Base-by-base conservation (phyloP, 2,797 vertebrate genomes). In the Miichthys miiuy region DNA sequence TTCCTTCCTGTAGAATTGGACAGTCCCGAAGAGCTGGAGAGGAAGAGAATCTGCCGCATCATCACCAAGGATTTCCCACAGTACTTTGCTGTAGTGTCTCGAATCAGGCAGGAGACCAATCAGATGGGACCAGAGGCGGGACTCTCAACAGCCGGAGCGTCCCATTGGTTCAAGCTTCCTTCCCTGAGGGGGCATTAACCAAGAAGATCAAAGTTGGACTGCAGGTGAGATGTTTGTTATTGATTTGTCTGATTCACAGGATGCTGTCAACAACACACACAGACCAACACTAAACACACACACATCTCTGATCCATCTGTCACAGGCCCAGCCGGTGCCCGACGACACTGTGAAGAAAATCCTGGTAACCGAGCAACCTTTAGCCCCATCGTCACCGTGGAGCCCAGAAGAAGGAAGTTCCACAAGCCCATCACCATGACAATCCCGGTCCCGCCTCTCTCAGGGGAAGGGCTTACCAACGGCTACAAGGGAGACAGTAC, bases 371-470 rank as follows among this genome's bases (percentile, higher is more conserved):
- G 97, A 92, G 98, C 98, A 60, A 98, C 97, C 0, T 99, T 99
- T 89, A 99, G 98, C 87, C 98, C 98, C 51, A 99, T 99, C 60
- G 98, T 99, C 75, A 99, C 98, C 1, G 98, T 99, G 93, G 98
- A 99, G 91, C 98, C 98, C 30, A 96, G 98, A 67, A 97, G 98
- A 72, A 96, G 98, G 86, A 99, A 99, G 94, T 99, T 99, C 91
- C 98, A 99, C 93, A 99, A 99, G 77, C 98, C 98, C 12, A 99
- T 99, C 94, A 99, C 98, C 18, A 99, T 99, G 98, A 99, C 97
- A 20, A 99, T 99, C 87, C 98, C 98, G 0, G 95, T 99, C 80
- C 98, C 98, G 0, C 97, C 97, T 0, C 96, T 97, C 0, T 99
- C 98, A 0, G 98, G 97, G 85, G 97, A 98, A 94, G 97, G 97